Base-by-base conservation (phyloP, 2,888 invertebrate species). In the Pyrocoelia pectoralis region DNA sequence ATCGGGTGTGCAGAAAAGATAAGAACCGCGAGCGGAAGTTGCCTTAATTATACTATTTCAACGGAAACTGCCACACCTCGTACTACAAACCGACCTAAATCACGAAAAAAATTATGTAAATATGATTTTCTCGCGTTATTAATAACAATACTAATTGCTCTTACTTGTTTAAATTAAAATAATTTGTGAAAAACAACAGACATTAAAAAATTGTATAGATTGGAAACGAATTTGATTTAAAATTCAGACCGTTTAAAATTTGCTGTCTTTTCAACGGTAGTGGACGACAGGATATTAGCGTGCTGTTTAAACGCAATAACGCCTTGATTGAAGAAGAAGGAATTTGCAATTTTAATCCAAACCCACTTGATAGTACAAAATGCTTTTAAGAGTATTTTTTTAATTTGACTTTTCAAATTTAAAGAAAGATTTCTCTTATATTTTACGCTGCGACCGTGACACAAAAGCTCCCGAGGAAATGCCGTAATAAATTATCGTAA, bases 11-110 rank as follows among this genome's bases (percentile, higher is more conserved):
- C 60, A 54, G 50, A 15, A 57, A 41, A 66, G 66, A 66, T 66
- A 66, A 66, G 66, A 66, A 66, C 56, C 51, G 24, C 59, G 48
- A 18, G 57, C 63, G 66, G 62, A 66, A 59, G 62, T 59, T 56
- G 55, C 59, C 59, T 62, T 63, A 66, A 66, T 66, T 66, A 66
- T 61, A 59, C 57, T 61, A 58, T 59, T 63, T 57, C 61, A 54
- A 56, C 55, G 62, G 66, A 66, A 66, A 63, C 15, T 53, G 56
- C 56, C 48, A 46, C 59, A 14, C 62, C 56, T 38, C 50, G 14
- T 48, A 56, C 40, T 56, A 59, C 66, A 63, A 66, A 66, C 58
- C 48, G 59, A 59, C 51, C 52, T 38, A 40, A 52, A 62, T 66
- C 62, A 63, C 66, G 59, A 63, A 53, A 65, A 59, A 58, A 53